These are phyloP conservation scores for Drosophila rufa DNA, from an alignment of 1,140 invertebrate species.

Conservation along the genomic window DNA sequence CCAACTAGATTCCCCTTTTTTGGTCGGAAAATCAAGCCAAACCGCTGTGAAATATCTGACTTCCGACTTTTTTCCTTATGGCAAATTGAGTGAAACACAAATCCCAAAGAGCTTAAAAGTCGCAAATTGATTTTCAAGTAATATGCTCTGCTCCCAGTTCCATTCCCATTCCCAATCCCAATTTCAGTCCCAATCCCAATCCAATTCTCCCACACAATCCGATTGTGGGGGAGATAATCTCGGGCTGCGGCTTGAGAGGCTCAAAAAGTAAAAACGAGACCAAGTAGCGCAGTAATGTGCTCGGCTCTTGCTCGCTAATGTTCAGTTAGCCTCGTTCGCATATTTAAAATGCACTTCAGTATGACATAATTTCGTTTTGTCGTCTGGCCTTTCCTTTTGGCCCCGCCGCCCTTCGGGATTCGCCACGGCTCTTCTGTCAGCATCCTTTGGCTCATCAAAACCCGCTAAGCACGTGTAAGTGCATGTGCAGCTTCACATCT, in stretches of 20 bases:
- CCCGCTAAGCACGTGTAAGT: slow-evolving; percentile 68
- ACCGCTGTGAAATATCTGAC: slow-evolving; percentile 14
- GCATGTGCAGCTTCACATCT: slow-evolving; percentile 51
- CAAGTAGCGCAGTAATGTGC: slow-evolving; percentile 53
- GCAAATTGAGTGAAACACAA: slow-evolving; percentile 47
- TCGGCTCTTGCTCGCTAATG: slow-evolving; percentile 36
- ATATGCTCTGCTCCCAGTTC: slow-evolving; percentile 43
- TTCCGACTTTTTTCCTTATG: slow-evolving; percentile 20
- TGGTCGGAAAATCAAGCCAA: slow-evolving; percentile 4
- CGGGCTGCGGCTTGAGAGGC: slow-evolving; percentile 15
- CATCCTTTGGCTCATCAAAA: slow-evolving; percentile 73
- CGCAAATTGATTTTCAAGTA: slow-evolving; percentile 70
- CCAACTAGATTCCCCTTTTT: neutral
- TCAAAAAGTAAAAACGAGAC: slow-evolving; percentile 46
- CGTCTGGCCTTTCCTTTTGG: slow-evolving; percentile 54
- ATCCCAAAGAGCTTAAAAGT: slow-evolving; percentile 51
- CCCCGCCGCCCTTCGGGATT: neutral
- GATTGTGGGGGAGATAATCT: slow-evolving; percentile 59
- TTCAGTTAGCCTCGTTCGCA: slow-evolving; percentile 64
- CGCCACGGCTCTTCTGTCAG: slow-evolving; percentile 19
- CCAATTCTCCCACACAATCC: slow-evolving; percentile 24
- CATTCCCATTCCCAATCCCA: slow-evolving; percentile 8
- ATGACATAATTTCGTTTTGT: slow-evolving; percentile 78
- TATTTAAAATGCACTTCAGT: slow-evolving; percentile 79
- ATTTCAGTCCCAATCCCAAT: slow-evolving; percentile 16